Evolutionary conservation across 2,888 invertebrate genomes (phyloP).

Genomic region (Parasteatoda lunata): DNA sequence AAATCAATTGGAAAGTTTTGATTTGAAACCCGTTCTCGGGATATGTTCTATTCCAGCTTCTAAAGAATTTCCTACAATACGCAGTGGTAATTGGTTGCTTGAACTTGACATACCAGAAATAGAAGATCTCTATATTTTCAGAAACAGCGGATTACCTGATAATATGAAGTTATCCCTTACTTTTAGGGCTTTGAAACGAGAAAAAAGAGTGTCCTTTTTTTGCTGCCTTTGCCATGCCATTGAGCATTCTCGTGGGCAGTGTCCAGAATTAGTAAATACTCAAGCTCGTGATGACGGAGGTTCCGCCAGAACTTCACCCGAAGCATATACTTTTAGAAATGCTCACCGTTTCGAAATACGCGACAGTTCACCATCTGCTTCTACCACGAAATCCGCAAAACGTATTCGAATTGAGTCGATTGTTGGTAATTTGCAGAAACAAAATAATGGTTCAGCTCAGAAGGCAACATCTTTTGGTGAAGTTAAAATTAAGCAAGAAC

Average conservation of each 20-base stretch:
- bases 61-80: background rate
- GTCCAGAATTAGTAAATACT: background rate
- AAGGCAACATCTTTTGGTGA: background rate
- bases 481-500: background rate
- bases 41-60: background rate
- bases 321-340: background rate
- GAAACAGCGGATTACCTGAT: conserved; percentile 17
- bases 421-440: background rate
- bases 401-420: background rate
- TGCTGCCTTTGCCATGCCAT: background rate
- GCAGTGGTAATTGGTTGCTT: conserved; percentile 13
- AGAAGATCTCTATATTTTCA: conserved; percentile 13
- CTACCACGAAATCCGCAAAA: background rate
- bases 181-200: background rate
- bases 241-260: background rate
- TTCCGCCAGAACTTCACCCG: background rate
- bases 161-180: background rate
- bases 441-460: background rate
- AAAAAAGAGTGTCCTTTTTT: background rate
- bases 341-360: background rate
- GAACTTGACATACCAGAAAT: conserved; percentile 27
- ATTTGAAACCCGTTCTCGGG: background rate
- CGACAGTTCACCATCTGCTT: background rate
- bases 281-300: background rate
- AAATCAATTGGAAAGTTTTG: background rate